These are phyloP conservation scores for Dermochelys coriacea DNA, from an alignment of 2,797 vertebrate genomes.

Conservation along the genomic window DNA sequence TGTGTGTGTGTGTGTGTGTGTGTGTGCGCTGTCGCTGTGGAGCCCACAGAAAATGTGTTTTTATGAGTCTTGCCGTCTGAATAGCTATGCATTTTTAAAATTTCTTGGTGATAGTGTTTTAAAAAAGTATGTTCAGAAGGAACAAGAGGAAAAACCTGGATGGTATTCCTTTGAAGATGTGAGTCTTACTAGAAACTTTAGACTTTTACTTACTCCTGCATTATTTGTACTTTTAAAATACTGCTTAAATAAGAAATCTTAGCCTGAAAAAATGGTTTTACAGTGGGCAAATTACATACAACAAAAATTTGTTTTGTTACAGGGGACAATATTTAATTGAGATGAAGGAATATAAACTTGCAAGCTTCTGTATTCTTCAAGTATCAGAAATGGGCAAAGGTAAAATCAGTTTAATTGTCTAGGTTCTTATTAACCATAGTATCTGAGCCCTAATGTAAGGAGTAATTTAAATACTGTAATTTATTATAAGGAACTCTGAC, in stretches of 20 bases:
- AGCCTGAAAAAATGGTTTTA: background rate
- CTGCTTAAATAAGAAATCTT: background rate
- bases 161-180: background rate
- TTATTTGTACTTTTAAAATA: background rate
- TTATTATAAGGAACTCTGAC: background rate
- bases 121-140: background rate
- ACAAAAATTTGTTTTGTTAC: conserved; percentile 58
- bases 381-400: conserved; percentile 82
- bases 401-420: conserved; percentile 48
- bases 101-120: background rate
- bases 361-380: conserved; percentile 82
- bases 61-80: background rate
- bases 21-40: background rate
- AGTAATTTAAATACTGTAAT: background rate
- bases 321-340: conserved; percentile 84
- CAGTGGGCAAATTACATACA: conserved; percentile 3
- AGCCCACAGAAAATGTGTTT: background rate
- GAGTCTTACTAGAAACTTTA: background rate
- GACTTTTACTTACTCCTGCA: background rate
- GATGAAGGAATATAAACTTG: conserved; percentile 80
- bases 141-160: background rate
- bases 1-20: background rate
- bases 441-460: background rate
- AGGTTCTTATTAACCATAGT: background rate
- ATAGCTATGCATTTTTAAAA: background rate